Base-by-base conservation (phyloP, 2,888 invertebrate genomes). In the Opisthograptis luteolata region DNA sequence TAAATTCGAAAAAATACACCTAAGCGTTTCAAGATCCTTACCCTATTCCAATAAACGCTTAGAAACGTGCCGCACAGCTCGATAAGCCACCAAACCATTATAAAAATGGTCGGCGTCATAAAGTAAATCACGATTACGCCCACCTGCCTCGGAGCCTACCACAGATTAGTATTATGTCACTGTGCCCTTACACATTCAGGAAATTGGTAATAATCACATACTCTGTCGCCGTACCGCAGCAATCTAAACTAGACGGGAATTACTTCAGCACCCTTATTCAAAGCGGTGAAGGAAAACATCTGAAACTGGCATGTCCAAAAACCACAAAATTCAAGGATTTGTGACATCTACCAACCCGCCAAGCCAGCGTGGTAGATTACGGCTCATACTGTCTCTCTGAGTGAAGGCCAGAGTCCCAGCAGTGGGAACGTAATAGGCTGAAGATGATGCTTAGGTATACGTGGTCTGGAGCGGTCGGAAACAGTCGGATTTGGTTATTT, bases 201-300 rank as follows among this genome's bases (percentile, higher is more conserved):
- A 58, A 55, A 58, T 58, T 52, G 58, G 58, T 47, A 53, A 58
- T 58, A 58, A 52, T 52, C 55, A 22, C 50, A 34, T 19, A 17
- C 28, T 24, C 39, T 25, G 45, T 15, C 32, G 35, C 45, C 15
- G 30, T 22, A 27, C 24, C 42, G 31, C 25, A 42, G 42, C 13
- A 27, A 25, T 24, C 36, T 42, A 37, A 24, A 37, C 42, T 35
- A 22, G 15, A 35, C 27, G n/a, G 27, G 10, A 27, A 27, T 20
- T 48, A 30, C 41, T 30, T 41, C 13, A 36, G 30, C n/a, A n/a
- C n/a, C n/a, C n/a, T n/a, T n/a, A n/a, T n/a, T n/a, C n/a, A n/a
- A n/a, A n/a, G n/a, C n/a, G n/a, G n/a, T n/a, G n/a, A n/a, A n/a
- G n/a, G n/a, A n/a, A n/a, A n/a, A n/a, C n/a, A n/a, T n/a, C n/a